Evolutionary conservation across 1,140 invertebrate genomes (phyloP), one percentile per base, ranked within the genome.

Genomic region (Lucilia cuprina): DNA sequence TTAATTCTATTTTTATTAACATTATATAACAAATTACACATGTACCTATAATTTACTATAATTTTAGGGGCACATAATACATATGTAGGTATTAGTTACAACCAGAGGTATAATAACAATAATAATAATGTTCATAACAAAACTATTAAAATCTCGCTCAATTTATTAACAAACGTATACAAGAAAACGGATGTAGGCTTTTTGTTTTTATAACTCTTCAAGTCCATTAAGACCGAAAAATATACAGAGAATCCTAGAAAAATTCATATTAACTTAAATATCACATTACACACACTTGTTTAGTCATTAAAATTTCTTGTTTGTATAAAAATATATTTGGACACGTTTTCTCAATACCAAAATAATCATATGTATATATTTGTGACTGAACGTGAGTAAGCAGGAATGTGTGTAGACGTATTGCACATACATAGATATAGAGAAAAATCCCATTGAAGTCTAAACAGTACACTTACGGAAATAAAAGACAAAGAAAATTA

Each of bases 171-270:
- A 70, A 70, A 70, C n/a, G n/a, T n/a, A 7, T 12, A 70, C 10
- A 70, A 17, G n/a, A 70, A 21, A 70, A 70, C 65, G 65, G 8
- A 25, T 70, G 19, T 12, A 70, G 14, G 55, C 55, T 60, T 60
- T 60, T 60, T 70, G 21, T 70, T 70, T 70, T 70, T 70, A 25
- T 70, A 70, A 70, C 19, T 70, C 65, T 70, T 70, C 65, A 70
- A 70, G 19, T 10, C 65, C 19, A 70, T 70, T 70, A 21, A 70
- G 65, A 10, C 65, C 65, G 4, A 70, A 70, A 21, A 30, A 30
- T 30, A 30, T 30, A 8, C 7, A 41, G 0, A 70, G n/a, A 19
- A 70, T n/a, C 65, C n/a, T 25, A 70, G 50, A 55, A 55, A 55
- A 21, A 12, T 2, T 1, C 25, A 70, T 70, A 70, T 70, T 70